Evolutionary conservation across 2,797 vertebrate genomes (phyloP).

Genomic region (Chromobotia macracanthus): DNA sequence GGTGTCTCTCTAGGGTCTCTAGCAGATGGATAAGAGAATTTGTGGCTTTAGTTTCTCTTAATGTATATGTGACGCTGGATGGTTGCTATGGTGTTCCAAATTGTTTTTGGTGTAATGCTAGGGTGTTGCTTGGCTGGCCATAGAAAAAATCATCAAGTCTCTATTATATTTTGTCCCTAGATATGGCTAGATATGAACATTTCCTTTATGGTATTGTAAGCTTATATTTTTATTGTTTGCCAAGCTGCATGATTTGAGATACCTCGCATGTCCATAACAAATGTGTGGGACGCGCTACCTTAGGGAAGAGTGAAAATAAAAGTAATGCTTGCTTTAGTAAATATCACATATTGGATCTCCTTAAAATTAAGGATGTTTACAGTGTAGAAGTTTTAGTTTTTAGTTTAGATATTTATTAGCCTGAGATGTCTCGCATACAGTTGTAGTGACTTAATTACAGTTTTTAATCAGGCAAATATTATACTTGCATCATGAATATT

Average conservation of each 20-base stretch:
- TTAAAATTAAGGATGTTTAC: neutral
- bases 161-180: no score
- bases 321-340: neutral
- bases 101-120: no score
- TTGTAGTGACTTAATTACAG: neutral
- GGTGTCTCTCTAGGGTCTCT: neutral
- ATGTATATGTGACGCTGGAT: neutral
- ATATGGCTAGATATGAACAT: no score
- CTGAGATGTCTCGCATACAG: neutral
- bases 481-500: constrained; percentile 15
- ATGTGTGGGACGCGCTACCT: neutral
- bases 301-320: neutral
- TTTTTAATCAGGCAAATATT: neutral
- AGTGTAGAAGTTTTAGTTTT: neutral
- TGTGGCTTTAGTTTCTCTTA: constrained; percentile 13
- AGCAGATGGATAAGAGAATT: constrained; percentile 4
- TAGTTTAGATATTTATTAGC: neutral
- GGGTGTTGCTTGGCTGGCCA: neutral
- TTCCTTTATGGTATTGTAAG: no score
- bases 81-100: no score
- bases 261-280: neutral
- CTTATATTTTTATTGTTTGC: no score
- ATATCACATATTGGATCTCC: neutral
- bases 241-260: neutral
- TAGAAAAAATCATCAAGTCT: neutral